Base-by-base conservation (phyloP, 2,888 invertebrate genomes). In the Ormyrus thymus region DNA sequence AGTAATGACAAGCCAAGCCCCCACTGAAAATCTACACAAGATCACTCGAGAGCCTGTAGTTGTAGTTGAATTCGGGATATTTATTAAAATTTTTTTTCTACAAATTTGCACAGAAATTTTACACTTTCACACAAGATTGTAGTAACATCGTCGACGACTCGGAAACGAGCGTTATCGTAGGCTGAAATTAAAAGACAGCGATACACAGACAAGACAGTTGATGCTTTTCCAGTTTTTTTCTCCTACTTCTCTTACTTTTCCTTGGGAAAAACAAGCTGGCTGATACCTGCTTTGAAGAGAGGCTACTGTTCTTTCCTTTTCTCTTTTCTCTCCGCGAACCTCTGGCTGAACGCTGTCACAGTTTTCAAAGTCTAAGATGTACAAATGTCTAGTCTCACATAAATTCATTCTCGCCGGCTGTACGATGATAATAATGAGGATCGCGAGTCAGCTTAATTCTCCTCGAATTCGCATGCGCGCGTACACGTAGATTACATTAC, bases 391-490 rank as follows among this genome's bases (percentile, higher is more conserved):
- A 62, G 29, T 72, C 62, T 62, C 53, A 13, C 45, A 55, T n/a
- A 73, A 53, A 53, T 13, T 8, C 58, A 66, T 59, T 74, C 66
- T 66, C 59, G 15, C 46, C 46, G 45, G 64, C 29, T 29, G 58
- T 64, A 55, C 55, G 64, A 56, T 70, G 64, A 70, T 56, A n/a
- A 56, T 56, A 10, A 7, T 56, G n/a, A 56, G n/a, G 29, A 29
- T 29, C 29, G 29, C 29, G 29, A 29, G 29, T 29, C 29, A 29
- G 29, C 29, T 29, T 3, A 0, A 29, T 3, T 2, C 29, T 29
- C 29, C 29, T n/a, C n/a, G 51, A 62, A 43, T 79, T 72, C 48
- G 56, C 76, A 79, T 76, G 59, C 68, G 53, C 29, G 50, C 66
- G 71, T 76, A 29, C 29, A 29, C 4, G 29, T 29, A 29, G 3